Evolutionary conservation across 2,797 vertebrate genomes (phyloP).

Genomic region (Uromys caudimaculatus): DNA sequence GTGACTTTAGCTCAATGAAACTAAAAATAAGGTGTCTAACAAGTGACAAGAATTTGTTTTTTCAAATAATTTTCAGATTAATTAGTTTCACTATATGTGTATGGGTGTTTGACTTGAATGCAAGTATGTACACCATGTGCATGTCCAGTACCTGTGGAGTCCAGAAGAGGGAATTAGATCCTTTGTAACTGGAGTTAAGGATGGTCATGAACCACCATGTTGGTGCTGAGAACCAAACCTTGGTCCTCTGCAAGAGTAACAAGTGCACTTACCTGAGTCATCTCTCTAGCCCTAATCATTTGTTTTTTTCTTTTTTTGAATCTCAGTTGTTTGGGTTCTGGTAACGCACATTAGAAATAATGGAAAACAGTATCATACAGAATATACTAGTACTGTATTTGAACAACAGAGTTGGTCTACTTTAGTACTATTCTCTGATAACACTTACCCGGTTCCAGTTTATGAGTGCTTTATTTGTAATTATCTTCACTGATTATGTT

Average conservation of each 20-base stretch:
- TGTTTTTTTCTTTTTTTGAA: neutral
- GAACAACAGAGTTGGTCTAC: neutral
- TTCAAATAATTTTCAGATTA: neutral
- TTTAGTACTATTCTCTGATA: conserved; percentile 35
- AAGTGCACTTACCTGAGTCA: neutral
- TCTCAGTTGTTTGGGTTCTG: neutral
- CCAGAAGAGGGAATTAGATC: neutral
- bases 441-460: neutral
- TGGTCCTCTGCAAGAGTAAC: neutral
- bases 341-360: neutral
- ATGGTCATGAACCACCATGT: neutral
- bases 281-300: neutral
- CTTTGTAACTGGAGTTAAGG: neutral
- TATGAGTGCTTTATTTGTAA: neutral
- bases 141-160: neutral
- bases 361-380: neutral
- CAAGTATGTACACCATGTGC: neutral
- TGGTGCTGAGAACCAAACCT: neutral
- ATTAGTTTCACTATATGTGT: neutral
- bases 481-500: conserved; percentile 19
- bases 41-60: conserved; percentile 30
- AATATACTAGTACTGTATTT: neutral
- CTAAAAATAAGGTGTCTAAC: neutral
- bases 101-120: neutral
- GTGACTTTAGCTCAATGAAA: neutral